Conservation (phyloP, 1,140 invertebrate species). For the Anoplolepis gracilipes region DNA sequence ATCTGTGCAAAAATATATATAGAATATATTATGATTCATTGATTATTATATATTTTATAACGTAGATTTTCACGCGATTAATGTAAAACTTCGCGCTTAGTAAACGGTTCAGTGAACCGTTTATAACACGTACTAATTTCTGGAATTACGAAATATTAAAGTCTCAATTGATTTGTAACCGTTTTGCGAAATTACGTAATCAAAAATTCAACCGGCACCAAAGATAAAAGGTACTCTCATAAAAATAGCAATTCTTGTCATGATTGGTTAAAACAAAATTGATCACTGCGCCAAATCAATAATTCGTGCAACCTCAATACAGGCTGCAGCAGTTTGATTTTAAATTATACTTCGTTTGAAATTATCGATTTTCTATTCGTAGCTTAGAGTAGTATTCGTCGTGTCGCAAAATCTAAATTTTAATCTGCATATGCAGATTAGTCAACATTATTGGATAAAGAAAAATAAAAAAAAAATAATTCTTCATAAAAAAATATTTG, state of each 20-base stretch:
- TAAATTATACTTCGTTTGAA: slow-evolving; percentile 44
- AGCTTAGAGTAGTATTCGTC: neutral
- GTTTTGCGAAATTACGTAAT: neutral
- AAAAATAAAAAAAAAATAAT: neutral
- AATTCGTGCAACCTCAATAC: neutral
- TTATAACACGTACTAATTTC: neutral
- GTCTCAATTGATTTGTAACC: neutral
- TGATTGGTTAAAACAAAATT: slow-evolving; percentile 24
- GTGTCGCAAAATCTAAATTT: neutral
- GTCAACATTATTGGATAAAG: neutral
- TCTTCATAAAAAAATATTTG: slow-evolving; percentile 10
- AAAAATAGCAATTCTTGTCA: slow-evolving; percentile 14
- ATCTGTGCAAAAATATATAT: too few relatives aligned
- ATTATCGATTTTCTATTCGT: slow-evolving; percentile 36
- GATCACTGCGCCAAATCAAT: neutral
- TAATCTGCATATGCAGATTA: slow-evolving; percentile 43
- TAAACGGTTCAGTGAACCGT: neutral
- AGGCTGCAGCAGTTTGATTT: neutral
- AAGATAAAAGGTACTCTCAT: neutral
- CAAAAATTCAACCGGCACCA: neutral
- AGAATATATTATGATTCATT: too few relatives aligned
- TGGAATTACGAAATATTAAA: neutral
- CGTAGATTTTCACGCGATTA: neutral
- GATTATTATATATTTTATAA: neutral
- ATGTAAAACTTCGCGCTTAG: neutral